These are phyloP conservation scores for Pempheris klunzingeri DNA, from an alignment of 2,797 vertebrate genomes.

Conservation along the genomic window DNA sequence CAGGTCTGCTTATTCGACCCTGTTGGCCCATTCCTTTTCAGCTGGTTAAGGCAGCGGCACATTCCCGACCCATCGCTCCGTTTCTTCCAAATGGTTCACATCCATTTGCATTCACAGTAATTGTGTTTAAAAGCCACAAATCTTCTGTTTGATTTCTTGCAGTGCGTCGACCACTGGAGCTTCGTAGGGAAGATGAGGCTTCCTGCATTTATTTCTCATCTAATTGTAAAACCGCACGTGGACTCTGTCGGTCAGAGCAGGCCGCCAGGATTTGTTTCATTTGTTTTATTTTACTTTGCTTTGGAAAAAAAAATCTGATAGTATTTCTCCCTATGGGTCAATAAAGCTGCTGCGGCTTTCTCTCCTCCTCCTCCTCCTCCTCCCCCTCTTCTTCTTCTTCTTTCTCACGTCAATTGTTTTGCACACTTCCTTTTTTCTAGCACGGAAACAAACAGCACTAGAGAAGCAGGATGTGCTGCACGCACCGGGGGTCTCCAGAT, in stretches of 20 bases:
- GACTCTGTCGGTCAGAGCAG: constrained; percentile 8
- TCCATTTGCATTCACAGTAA: constrained; percentile 35
- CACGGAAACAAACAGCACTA: constrained; percentile 83
- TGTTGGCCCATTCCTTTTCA: constrained; percentile 36
- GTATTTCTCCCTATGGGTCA: constrained; percentile 37
- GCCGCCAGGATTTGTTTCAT: constrained; percentile 45
- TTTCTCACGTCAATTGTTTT: constrained; percentile 69
- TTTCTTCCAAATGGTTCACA: constrained; percentile 38
- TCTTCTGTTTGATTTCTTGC: constrained; percentile 41
- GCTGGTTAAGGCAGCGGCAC: constrained; percentile 2
- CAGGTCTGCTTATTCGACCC: constrained; percentile 4
- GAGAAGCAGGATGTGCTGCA: constrained; percentile 79
- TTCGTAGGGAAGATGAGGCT: constrained; percentile 23
- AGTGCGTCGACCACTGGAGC: constrained; percentile 22
- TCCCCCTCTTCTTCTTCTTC: constrained; percentile 20
- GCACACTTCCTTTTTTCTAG: constrained; percentile 76
- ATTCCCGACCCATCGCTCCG: constrained; percentile 13
- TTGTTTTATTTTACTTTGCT: constrained; percentile 43
- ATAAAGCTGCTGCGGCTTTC: constrained; percentile 37
- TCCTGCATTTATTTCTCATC: constrained; percentile 38
- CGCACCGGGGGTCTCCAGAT: constrained; percentile 65
- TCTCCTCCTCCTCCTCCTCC: constrained; percentile 14
- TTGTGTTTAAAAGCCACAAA: constrained; percentile 27
- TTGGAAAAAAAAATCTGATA: constrained; percentile 8
- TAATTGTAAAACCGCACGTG: constrained; percentile 47